Conservation (phyloP, 2,113 vertebrate genomes). For the Pelusios castaneus region DNA sequence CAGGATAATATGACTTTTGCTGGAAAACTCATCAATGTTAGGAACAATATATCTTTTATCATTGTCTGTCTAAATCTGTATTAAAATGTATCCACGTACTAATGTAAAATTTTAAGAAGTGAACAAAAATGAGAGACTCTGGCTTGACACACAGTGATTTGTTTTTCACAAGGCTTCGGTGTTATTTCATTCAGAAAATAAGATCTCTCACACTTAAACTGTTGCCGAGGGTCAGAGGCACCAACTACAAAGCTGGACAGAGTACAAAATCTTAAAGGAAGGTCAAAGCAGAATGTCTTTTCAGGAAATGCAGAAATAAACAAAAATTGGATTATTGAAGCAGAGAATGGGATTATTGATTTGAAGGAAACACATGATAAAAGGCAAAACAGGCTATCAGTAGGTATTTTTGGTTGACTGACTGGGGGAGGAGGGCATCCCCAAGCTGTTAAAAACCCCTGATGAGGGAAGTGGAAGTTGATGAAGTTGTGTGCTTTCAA, state of each 20-base stretch:
- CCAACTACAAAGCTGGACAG: not conserved
- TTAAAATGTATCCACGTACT: not conserved
- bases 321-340: not conserved
- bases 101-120: not conserved
- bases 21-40: not conserved
- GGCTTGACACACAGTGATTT: not conserved
- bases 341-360: not conserved
- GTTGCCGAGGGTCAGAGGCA: not conserved
- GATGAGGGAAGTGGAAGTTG: not conserved
- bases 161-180: fast-evolving
- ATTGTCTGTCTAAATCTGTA: not conserved
- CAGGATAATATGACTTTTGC: not conserved
- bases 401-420: not conserved
- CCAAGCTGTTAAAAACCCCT: not conserved
- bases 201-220: not conserved
- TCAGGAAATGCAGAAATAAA: not conserved
- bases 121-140: not conserved
- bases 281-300: not conserved
- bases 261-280: conserved; percentile 10
- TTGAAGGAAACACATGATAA: not conserved
- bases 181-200: not conserved
- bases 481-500: not conserved
- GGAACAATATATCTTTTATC: not conserved
- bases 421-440: not conserved
- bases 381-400: not conserved